Evolutionary conservation across 2,888 invertebrate genomes (phyloP).

Genomic region (Lasioglossum malachurum): DNA sequence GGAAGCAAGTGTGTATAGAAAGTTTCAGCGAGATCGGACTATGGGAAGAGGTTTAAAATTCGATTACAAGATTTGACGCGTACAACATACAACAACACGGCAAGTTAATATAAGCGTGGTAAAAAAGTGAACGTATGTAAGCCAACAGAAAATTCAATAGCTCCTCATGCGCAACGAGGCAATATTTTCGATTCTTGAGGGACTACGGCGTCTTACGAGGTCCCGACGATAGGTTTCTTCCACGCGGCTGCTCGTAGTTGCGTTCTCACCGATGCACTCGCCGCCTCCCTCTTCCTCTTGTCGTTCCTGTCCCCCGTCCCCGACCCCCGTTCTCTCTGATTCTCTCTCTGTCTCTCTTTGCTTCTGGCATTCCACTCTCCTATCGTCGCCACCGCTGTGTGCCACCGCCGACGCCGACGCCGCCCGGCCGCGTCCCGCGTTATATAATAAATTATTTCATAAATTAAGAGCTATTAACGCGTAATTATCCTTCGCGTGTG

Average conservation of each 20-base stretch:
- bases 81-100: too few species aligned
- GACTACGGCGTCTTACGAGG: background rate
- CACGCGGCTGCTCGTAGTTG: conserved; percentile 15
- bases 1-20: too few species aligned
- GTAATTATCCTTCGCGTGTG: conserved; percentile 76
- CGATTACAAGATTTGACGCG: too few species aligned
- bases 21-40: too few species aligned
- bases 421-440: conserved; percentile 61
- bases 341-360: background rate
- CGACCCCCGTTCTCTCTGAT: conserved; percentile 31
- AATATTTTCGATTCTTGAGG: background rate
- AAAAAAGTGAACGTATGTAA: background rate
- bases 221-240: background rate
- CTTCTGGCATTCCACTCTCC: conserved; percentile 28
- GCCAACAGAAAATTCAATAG: background rate
- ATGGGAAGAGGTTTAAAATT: too few species aligned
- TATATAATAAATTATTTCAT: conserved; percentile 80
- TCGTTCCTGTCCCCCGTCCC: background rate
- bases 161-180: background rate
- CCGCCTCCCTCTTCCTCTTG: background rate
- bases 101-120: too few species aligned
- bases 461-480: conserved; percentile 79
- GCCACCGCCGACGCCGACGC: conserved; percentile 44
- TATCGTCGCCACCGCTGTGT: conserved; percentile 7
- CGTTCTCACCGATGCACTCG: conserved; percentile 9